phyloP scores from a whole-genome alignment of 2,888 invertebrate species.

The Callinectes sapidus region DNA sequence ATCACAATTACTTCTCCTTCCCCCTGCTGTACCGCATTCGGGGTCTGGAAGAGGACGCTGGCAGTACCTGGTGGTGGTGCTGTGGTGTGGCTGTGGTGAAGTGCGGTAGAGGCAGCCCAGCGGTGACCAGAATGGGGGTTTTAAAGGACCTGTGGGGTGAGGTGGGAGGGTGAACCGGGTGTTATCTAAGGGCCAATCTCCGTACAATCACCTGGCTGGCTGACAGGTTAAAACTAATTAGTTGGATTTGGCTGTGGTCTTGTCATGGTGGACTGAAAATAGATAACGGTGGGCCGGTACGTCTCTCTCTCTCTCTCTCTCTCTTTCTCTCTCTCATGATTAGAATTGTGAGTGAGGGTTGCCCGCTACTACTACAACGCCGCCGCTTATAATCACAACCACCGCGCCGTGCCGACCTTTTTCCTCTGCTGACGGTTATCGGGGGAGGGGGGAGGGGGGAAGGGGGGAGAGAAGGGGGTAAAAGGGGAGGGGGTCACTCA shows the following conservation, averaged over 20 bases:
- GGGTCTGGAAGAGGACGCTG: not conserved
- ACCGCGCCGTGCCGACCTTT: not conserved
- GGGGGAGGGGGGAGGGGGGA: not conserved
- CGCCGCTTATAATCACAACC: constrained; percentile 7
- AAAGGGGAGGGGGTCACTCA: too few relatives aligned
- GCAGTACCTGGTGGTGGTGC: not conserved
- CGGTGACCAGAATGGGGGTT: not conserved
- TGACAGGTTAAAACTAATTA: constrained; percentile 33
- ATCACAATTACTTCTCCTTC: not conserved
- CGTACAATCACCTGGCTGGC: not conserved
- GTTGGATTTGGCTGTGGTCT: constrained; percentile 24
- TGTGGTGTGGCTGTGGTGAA: not conserved
- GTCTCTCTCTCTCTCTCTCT: constrained; percentile 24
- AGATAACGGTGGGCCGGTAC: constrained; percentile 30
- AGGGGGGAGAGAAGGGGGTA: too few relatives aligned
- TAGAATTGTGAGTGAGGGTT: constrained; percentile 27
- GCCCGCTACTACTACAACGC: constrained; percentile 2
- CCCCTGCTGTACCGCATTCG: not conserved
- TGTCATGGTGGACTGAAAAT: constrained; percentile 15
- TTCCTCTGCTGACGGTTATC: not conserved
- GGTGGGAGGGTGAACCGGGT: not conserved
- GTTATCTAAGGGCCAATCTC: not conserved
- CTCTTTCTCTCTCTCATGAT: constrained; percentile 27
- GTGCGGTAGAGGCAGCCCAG: not conserved
- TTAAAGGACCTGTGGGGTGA: not conserved